A percentile compares a stretch with the other conserved stretches of the same genome.
Evolutionary conservation across 2,113 vertebrate species (phyloP).

Genomic region (Argyrosomus japonicus): DNA sequence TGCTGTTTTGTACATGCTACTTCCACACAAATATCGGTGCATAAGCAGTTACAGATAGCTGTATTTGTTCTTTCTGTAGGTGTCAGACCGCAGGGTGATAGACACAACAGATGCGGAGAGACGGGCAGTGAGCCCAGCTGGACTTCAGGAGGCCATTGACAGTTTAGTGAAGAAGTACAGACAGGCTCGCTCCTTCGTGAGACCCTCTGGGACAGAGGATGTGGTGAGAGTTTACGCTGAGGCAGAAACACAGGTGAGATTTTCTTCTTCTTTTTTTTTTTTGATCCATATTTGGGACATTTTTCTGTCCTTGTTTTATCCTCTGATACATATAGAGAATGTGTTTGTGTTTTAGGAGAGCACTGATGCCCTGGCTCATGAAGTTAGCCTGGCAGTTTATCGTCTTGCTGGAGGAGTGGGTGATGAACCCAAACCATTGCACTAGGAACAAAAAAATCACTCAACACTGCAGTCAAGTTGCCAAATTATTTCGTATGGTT

Average conservation of each 20-base stretch:
- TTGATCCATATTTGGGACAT: background rate
- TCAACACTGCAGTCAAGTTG: background rate
- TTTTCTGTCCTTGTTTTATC: background rate
- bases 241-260: constrained; percentile 92
- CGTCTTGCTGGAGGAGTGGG: constrained; percentile 91
- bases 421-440: constrained; percentile 84
- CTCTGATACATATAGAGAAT: background rate
- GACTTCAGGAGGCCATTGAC: constrained; percentile 91
- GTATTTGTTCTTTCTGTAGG: constrained; percentile 73
- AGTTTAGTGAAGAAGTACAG: constrained; percentile 85
- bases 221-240: constrained; percentile 93
- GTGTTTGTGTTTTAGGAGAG: constrained; percentile 85
- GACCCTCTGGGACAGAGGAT: constrained; percentile 97
- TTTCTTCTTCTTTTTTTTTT: background rate
- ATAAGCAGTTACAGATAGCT: background rate
- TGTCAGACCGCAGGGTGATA: constrained; percentile 90
- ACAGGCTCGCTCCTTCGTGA: constrained; percentile 90
- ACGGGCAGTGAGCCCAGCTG: constrained; percentile 84
- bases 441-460: constrained; percentile 43
- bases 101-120: constrained; percentile 92
- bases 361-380: constrained; percentile 89
- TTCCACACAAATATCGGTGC: background rate
- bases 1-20: background rate
- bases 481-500: constrained; percentile 30
- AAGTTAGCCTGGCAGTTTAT: constrained; percentile 92